These are phyloP conservation scores for Caenorhabditis sulstoni DNA, from an alignment of 2,888 invertebrate genomes.

Conservation along the genomic window DNA sequence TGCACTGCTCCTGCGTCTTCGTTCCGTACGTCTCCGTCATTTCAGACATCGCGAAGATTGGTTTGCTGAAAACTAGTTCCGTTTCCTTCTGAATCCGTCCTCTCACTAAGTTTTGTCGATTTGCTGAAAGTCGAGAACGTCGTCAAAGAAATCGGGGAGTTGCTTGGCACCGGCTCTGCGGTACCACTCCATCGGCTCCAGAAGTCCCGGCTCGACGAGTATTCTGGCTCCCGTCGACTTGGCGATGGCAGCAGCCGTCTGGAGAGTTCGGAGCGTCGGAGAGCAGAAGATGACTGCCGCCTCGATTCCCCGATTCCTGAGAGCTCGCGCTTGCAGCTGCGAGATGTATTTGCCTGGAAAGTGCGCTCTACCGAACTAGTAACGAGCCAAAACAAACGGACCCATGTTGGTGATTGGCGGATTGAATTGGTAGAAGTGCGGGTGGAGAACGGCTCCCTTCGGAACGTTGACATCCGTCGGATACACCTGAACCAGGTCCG, in stretches of 20 bases:
- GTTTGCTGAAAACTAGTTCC: constrained; percentile 37
- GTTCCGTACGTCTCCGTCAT: constrained; percentile 32
- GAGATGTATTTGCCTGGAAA: constrained; percentile 46
- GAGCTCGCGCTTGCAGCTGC: constrained; percentile 49
- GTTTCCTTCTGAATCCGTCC: not conserved
- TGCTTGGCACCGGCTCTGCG: constrained; percentile 37
- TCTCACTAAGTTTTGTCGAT: constrained; percentile 47
- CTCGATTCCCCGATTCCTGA: constrained; percentile 49
- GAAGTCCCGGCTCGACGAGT: constrained; percentile 61
- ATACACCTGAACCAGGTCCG: constrained; percentile 25
- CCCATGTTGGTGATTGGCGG: constrained; percentile 61
- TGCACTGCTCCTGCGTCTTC: constrained; percentile 50
- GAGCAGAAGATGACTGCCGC: constrained; percentile 47
- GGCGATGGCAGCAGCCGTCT: constrained; percentile 61
- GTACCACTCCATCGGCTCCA: constrained; percentile 64
- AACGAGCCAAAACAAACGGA: not conserved
- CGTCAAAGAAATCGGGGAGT: constrained; percentile 46
- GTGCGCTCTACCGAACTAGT: not conserved
- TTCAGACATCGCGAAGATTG: constrained; percentile 49
- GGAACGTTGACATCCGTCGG: constrained; percentile 58
- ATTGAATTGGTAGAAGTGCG: constrained; percentile 46
- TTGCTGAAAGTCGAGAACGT: constrained; percentile 24
- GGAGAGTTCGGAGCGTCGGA: constrained; percentile 63
- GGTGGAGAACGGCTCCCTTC: constrained; percentile 25
- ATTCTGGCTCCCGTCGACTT: constrained; percentile 41